Conservation (phyloP, 2,797 vertebrate species). For the Microctenopoma stevenorrisi region DNA sequence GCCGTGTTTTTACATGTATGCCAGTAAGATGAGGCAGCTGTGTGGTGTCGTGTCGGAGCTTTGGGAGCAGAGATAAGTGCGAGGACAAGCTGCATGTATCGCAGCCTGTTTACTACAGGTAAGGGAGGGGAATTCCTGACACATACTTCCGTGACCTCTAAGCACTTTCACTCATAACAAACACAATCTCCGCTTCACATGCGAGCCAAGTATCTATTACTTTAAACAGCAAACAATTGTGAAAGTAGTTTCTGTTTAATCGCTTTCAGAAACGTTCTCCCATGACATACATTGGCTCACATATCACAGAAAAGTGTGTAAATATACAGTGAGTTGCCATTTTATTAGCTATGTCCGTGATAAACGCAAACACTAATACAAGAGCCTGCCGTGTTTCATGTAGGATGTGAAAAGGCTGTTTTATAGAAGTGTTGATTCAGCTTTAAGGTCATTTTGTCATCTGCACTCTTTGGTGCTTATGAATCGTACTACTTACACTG, state of each 20-base stretch:
- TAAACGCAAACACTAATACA: neutral
- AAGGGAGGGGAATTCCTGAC: slow-evolving; percentile 38
- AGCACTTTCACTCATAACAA: slow-evolving; percentile 31
- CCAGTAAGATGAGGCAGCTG: neutral
- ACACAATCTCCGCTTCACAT: slow-evolving; percentile 9
- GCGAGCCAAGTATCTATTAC: slow-evolving; percentile 16
- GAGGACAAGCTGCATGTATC: slow-evolving; percentile 51
- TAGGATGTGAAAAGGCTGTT: neutral
- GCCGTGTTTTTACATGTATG: slow-evolving; percentile 23
- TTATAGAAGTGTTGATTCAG: neutral
- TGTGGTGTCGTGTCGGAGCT: slow-evolving; percentile 5
- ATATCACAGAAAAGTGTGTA: neutral
- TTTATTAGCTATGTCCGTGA: neutral
- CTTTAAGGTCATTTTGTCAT: neutral
- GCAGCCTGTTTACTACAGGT: slow-evolving; percentile 40
- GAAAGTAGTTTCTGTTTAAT: neutral
- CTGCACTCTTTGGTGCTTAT: neutral
- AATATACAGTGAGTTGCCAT: neutral
- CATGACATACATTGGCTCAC: neutral
- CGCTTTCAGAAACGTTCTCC: neutral
- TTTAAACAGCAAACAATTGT: neutral
- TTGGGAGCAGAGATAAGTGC: slow-evolving; percentile 1
- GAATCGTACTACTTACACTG: neutral
- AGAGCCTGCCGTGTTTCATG: neutral
- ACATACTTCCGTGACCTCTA: slow-evolving; percentile 12